phyloP scores from a whole-genome alignment of 2,797 vertebrate species.

The Remorina albescens region DNA sequence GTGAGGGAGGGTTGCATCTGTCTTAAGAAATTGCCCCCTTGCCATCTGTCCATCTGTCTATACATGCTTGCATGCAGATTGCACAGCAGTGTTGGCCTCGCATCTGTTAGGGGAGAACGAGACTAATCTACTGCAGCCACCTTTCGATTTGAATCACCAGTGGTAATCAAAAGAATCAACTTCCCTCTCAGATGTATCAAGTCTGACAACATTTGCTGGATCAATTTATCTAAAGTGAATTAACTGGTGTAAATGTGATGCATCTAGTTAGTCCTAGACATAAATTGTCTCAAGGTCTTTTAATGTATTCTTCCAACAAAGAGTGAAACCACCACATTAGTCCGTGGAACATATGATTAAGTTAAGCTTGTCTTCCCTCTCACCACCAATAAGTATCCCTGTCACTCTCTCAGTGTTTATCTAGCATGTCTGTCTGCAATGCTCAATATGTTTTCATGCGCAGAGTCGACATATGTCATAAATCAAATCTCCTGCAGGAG shows the following conservation, averaged over 20 bases:
- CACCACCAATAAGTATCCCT: conserved; percentile 62
- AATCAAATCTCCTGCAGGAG: conserved; percentile 20
- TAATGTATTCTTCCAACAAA: conserved; percentile 16
- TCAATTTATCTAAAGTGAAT: conserved; percentile 32
- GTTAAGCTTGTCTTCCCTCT: conserved; percentile 58
- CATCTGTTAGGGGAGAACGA: conserved; percentile 59
- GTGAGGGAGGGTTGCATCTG: conserved; percentile 64
- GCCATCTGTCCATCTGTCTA: conserved; percentile 76
- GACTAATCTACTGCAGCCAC: conserved; percentile 52
- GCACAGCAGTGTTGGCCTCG: conserved; percentile 62
- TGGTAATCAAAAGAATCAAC: conserved; percentile 29
- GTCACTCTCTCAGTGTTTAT: conserved; percentile 66
- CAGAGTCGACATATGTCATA: conserved; percentile 37
- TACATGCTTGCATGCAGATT: conserved; percentile 53
- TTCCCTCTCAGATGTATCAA: conserved; percentile 22
- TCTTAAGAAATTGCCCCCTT: conserved; percentile 63
- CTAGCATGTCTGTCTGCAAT: conserved; percentile 45
- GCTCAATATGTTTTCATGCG: conserved; percentile 47
- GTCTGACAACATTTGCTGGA: conserved; percentile 22
- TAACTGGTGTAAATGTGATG: conserved; percentile 6
- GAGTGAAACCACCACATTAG: conserved; percentile 54
- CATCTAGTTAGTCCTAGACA: conserved; percentile 21
- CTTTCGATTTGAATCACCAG: conserved; percentile 46
- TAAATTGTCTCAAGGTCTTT: conserved; percentile 15
- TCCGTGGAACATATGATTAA: conserved; percentile 53